Evolutionary conservation across 2,888 invertebrate genomes (phyloP).

Genomic region (Limenitis camilla): DNA sequence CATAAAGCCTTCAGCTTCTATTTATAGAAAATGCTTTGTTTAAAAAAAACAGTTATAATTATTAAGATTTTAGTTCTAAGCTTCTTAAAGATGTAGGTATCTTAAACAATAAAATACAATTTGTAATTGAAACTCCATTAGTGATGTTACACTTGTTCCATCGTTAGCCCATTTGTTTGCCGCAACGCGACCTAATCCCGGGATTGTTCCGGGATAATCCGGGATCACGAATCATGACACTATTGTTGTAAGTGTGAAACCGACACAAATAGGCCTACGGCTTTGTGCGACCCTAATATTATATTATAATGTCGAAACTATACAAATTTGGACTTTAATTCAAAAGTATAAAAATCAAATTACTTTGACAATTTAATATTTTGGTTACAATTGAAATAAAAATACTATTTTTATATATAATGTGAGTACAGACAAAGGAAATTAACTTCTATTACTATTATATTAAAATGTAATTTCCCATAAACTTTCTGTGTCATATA

Average conservation of each 20-base stretch:
- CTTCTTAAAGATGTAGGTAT: neutral
- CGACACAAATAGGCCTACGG: slow-evolving; percentile 71
- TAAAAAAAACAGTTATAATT: too few relatives aligned
- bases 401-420: slow-evolving; percentile 36
- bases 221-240: slow-evolving; percentile 74
- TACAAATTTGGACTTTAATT: slow-evolving; percentile 24
- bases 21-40: too few relatives aligned
- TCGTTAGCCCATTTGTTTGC: slow-evolving; percentile 69
- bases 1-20: too few relatives aligned
- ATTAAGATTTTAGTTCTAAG: too few relatives aligned
- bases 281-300: slow-evolving; percentile 40
- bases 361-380: slow-evolving; percentile 15
- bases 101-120: slow-evolving; percentile 25
- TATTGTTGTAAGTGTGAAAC: slow-evolving; percentile 76
- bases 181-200: slow-evolving; percentile 69
- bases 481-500: slow-evolving; percentile 7
- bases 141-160: slow-evolving; percentile 53
- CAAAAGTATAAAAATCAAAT: neutral
- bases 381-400: slow-evolving; percentile 36
- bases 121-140: slow-evolving; percentile 61
- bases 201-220: slow-evolving; percentile 66
- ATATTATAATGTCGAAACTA: slow-evolving; percentile 12
- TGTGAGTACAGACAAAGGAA: neutral
- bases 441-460: neutral
- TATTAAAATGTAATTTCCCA: slow-evolving; percentile 26